These are phyloP conservation scores for Drosophila suzukii DNA, from an alignment of 1,140 invertebrate genomes.

Conservation along the genomic window DNA sequence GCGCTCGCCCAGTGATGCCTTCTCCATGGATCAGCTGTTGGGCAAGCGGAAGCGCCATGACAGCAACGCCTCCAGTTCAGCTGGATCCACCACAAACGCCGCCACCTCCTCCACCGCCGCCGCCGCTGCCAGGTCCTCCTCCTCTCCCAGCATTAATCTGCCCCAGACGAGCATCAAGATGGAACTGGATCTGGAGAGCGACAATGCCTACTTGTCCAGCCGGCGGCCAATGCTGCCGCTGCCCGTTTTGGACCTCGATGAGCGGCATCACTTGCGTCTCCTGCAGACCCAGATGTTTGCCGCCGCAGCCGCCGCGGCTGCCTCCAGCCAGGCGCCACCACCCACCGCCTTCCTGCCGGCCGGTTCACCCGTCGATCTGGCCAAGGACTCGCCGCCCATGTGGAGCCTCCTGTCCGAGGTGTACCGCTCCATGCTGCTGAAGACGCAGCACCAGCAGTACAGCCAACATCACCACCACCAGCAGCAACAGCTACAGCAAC, in stretches of 20 bases:
- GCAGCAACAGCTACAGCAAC: conserved; percentile 13
- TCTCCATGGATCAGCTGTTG: conserved; percentile 74
- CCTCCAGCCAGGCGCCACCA: conserved; percentile 15
- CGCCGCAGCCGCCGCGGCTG: conserved; percentile 73
- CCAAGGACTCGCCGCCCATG: conserved; percentile 60
- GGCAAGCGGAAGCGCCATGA: conserved; percentile 71
- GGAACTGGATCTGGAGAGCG: conserved; percentile 39
- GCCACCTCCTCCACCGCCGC: conserved; percentile 2
- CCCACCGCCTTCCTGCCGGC: conserved; percentile 22
- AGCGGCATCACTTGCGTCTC: conserved; percentile 67
- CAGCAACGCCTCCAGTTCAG: conserved; percentile 31
- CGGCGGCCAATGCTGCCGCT: conserved; percentile 10
- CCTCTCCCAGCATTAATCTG: conserved; percentile 5
- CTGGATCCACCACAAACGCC: conserved; percentile 13
- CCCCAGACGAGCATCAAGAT: conserved; percentile 53
- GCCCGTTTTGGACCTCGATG: conserved; percentile 52
- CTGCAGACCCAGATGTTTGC: conserved; percentile 82
- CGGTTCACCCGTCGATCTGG: conserved; percentile 15
- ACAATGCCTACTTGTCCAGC: conserved; percentile 5
- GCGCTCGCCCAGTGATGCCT: conserved; percentile 59
- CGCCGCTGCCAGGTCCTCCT: conserved; percentile 6
- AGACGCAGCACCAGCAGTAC: conserved; percentile 44
- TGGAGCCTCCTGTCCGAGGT: conserved; percentile 82
- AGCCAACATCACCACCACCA: conserved; percentile 30
- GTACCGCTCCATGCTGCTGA: conserved; percentile 79